Conservation (phyloP, 1,140 invertebrate species). For the Epicauta chinensis region DNA sequence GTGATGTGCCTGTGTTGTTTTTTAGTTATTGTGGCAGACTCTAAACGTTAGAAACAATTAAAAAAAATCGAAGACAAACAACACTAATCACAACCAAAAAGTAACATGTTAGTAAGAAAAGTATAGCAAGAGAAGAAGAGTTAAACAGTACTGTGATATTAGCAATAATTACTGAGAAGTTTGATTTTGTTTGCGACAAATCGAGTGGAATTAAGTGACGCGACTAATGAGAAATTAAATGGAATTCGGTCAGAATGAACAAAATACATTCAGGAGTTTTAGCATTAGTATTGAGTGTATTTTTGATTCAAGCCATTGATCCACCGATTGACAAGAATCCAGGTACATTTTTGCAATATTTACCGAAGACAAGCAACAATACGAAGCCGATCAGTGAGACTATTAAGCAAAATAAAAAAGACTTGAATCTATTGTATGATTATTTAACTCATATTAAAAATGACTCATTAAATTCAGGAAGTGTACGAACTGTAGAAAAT, state of each 20-base stretch:
- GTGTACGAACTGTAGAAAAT: too few species aligned
- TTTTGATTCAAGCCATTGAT: slow-evolving; percentile 41
- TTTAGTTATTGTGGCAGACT: slow-evolving; percentile 11
- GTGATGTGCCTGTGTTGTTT: slow-evolving; percentile 31
- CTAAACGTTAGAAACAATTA: too few species aligned
- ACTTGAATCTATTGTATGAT: slow-evolving; percentile 15
- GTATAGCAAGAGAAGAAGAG: background rate
- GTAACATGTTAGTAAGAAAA: slow-evolving; percentile 4
- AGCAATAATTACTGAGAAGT: background rate
- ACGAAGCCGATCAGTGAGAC: background rate
- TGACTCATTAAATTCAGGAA: slow-evolving; percentile 5
- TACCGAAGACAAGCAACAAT: slow-evolving; percentile 1
- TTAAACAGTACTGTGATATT: slow-evolving; percentile 5
- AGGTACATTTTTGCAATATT: slow-evolving; percentile 23
- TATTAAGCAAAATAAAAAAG: slow-evolving; percentile 5
- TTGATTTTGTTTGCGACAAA: slow-evolving; percentile 1
- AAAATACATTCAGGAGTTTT: slow-evolving; percentile 39
- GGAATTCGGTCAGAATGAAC: slow-evolving; percentile 40
- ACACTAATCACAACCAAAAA: slow-evolving; percentile 4
- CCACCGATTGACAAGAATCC: slow-evolving; percentile 32
- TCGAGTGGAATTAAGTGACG: background rate
- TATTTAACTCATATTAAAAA: slow-evolving; percentile 18
- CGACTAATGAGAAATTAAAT: slow-evolving; percentile 28
- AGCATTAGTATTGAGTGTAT: slow-evolving; percentile 39
- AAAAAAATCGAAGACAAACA: too few species aligned